These are phyloP conservation scores for Schizaphis graminum DNA, from an alignment of 2,888 invertebrate genomes.

Conservation along the genomic window DNA sequence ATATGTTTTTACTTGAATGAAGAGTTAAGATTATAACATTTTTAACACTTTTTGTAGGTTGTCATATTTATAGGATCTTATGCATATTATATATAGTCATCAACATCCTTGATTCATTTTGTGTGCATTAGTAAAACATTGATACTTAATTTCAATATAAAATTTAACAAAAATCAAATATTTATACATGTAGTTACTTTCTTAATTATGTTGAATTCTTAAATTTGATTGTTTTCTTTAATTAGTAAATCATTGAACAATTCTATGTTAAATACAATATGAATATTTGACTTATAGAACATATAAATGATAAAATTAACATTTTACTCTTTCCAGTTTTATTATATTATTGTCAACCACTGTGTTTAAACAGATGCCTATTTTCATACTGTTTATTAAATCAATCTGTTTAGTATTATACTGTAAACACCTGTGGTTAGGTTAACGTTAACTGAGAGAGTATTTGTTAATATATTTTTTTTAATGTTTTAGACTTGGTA, in stretches of 20 bases:
- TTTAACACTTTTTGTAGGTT: neutral
- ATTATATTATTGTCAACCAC: slow-evolving; percentile 16
- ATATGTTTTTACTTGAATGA: neutral
- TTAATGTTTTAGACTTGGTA: slow-evolving; percentile 56
- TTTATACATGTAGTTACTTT: neutral
- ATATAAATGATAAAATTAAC: slow-evolving; percentile 22
- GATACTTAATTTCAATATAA: neutral
- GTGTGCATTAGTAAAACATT: neutral
- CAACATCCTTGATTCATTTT: neutral
- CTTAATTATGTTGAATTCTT: neutral
- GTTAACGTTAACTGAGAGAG: neutral
- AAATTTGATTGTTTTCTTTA: neutral
- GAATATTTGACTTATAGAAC: neutral
- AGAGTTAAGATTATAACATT: neutral
- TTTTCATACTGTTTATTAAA: slow-evolving; percentile 49
- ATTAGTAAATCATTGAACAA: neutral
- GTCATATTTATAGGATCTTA: neutral
- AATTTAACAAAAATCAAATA: neutral
- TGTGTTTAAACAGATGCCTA: slow-evolving; percentile 57
- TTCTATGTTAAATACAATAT: neutral
- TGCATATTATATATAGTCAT: neutral
- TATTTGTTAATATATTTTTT: slow-evolving; percentile 35
- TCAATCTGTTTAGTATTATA: slow-evolving; percentile 34
- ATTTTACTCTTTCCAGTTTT: slow-evolving; percentile 15
- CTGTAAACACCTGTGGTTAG: slow-evolving; percentile 33